These are phyloP conservation scores for Tetranychus truncatus DNA, from an alignment of 2,888 invertebrate species.

Conservation along the genomic window DNA sequence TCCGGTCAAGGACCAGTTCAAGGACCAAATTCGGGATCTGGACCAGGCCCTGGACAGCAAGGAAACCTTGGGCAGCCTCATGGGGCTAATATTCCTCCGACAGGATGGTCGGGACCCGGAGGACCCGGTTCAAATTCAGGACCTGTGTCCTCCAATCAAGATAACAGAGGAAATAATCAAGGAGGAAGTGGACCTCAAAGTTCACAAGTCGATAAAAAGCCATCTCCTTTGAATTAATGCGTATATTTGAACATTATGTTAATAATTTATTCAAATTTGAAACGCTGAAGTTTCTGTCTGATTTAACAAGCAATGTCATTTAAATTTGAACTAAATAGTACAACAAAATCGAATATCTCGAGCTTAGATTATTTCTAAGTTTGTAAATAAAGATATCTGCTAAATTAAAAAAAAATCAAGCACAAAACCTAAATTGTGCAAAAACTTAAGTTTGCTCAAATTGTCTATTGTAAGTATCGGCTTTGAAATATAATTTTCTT, in stretches of 20 bases:
- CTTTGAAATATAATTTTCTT: too few relatives aligned
- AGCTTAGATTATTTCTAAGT: not conserved
- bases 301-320: not conserved
- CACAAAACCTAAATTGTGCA: too few relatives aligned
- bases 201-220: constrained; percentile 26
- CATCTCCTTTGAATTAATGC: constrained; percentile 19
- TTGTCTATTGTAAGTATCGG: too few relatives aligned
- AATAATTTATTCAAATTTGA: not conserved
- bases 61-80: constrained; percentile 17
- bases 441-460: too few relatives aligned
- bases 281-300: not conserved
- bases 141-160: not conserved
- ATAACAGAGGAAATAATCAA: constrained; percentile 4
- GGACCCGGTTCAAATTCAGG: constrained; percentile 18
- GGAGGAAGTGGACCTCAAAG: constrained; percentile 22
- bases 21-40: not conserved
- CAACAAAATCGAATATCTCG: not conserved
- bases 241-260: not conserved
- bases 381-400: too few relatives aligned
- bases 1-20: not conserved
- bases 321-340: not conserved
- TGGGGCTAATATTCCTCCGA: constrained; percentile 22
- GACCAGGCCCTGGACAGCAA: constrained; percentile 7
- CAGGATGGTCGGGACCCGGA: constrained; percentile 25
- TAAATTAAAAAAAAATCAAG: too few relatives aligned